These are phyloP conservation scores for Cheirogaleus major DNA, from an alignment of 2,797 vertebrate species.

Conservation along the genomic window DNA sequence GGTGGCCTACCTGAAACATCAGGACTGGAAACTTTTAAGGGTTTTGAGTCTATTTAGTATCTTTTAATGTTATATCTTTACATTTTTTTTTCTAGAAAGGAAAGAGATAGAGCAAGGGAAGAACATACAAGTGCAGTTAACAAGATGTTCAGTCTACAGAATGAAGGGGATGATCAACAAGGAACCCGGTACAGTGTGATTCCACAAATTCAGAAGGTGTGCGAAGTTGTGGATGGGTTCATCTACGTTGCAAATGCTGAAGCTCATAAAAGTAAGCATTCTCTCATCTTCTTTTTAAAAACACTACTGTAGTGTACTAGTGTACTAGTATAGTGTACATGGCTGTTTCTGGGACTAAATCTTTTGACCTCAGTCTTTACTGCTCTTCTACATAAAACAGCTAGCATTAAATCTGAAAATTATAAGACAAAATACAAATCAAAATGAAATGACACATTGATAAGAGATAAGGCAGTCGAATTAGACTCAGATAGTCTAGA, in stretches of 20 bases:
- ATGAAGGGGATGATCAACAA: conserved; percentile 81
- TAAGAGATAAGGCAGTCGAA: background rate
- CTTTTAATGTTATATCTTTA: background rate
- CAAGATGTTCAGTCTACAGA: conserved; percentile 91
- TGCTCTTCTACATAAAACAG: background rate
- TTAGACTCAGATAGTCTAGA: background rate
- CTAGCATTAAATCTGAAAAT: conserved; percentile 1
- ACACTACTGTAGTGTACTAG: background rate
- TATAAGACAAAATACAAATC: background rate
- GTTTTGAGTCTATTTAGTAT: background rate
- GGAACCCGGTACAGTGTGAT: conserved; percentile 86
- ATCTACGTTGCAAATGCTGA: conserved; percentile 97
- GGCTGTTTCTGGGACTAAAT: background rate
- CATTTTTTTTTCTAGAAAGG: conserved; percentile 87
- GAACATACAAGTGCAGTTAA: conserved; percentile 88
- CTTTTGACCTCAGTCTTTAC: background rate
- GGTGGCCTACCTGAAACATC: background rate
- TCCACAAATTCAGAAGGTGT: conserved; percentile 93
- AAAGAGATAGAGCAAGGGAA: conserved; percentile 92
- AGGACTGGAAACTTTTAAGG: background rate
- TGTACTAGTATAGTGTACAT: too few species aligned
- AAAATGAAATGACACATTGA: background rate
- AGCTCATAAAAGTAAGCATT: conserved; percentile 87
- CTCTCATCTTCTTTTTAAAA: conserved; percentile 32
- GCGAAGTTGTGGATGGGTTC: conserved; percentile 93